A percentile compares a stretch with the other conserved stretches of the same genome.
phyloP scores from a whole-genome alignment of 2,113 vertebrate species.

The Octodon degus region DNA sequence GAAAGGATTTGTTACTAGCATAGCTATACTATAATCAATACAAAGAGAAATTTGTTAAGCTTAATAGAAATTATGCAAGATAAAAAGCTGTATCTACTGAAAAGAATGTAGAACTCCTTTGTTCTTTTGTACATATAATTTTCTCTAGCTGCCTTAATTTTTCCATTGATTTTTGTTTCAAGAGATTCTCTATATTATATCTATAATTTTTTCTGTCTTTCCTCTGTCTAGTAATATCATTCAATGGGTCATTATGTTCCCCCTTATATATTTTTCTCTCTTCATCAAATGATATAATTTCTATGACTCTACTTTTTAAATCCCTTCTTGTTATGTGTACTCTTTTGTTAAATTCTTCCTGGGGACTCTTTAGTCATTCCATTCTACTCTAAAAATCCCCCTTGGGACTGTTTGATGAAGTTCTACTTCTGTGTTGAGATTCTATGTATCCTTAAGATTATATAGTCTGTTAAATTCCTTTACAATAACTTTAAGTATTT shows the following conservation, averaged over 20 bases:
- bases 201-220: neutral
- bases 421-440: neutral
- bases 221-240: neutral
- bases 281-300: neutral
- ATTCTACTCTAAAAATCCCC: neutral
- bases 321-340: neutral
- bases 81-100: neutral
- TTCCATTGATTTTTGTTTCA: neutral
- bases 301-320: neutral
- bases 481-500: neutral
- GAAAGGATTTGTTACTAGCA: neutral
- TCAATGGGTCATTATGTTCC: neutral
- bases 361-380: neutral
- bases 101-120: neutral
- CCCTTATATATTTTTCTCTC: neutral
- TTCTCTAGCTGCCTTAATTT: neutral
- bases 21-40: neutral
- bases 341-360: neutral
- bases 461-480: neutral
- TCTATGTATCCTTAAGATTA: neutral
- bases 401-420: neutral
- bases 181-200: neutral
- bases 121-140: neutral
- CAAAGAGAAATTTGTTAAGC: neutral
- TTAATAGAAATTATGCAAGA: neutral